A percentile compares a stretch with the other conserved stretches of the same genome.
phyloP scores from a whole-genome alignment of 2,888 invertebrate species.

The Heliconius ethilla region DNA sequence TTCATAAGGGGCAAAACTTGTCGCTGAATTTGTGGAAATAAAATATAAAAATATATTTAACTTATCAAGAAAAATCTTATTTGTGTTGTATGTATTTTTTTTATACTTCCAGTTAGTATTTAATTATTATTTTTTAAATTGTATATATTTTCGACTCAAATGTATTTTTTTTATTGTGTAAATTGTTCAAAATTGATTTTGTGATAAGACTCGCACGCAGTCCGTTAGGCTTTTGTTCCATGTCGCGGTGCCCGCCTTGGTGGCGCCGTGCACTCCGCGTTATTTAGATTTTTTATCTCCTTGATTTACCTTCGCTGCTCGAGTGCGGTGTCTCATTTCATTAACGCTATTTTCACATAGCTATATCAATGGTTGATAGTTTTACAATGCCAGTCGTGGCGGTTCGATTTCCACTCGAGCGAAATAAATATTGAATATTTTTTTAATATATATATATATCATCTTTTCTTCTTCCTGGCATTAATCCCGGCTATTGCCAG shows the following conservation, averaged over 20 bases:
- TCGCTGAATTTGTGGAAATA: slow-evolving; percentile 18
- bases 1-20: slow-evolving; percentile 47
- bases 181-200: slow-evolving; percentile 9
- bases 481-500: too few relatives aligned
- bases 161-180: not conserved
- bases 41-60: not conserved
- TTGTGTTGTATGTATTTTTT: not conserved
- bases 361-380: slow-evolving; percentile 8
- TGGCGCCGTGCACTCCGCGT: slow-evolving; percentile 55
- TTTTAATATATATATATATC: too few relatives aligned
- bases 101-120: not conserved
- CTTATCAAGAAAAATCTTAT: not conserved
- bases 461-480: too few relatives aligned
- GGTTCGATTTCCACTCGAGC: too few relatives aligned
- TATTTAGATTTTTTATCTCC: slow-evolving; percentile 54
- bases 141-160: not conserved
- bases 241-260: slow-evolving; percentile 49
- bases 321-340: slow-evolving; percentile 39
- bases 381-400: slow-evolving; percentile 8
- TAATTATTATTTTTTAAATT: not conserved
- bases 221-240: slow-evolving; percentile 58
- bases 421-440: too few relatives aligned
- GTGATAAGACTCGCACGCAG: slow-evolving; percentile 54
- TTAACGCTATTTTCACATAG: slow-evolving; percentile 34
- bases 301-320: slow-evolving; percentile 37